These are phyloP conservation scores for Leptoclinus maculatus DNA, from an alignment of 2,797 vertebrate species.

Conservation along the genomic window DNA sequence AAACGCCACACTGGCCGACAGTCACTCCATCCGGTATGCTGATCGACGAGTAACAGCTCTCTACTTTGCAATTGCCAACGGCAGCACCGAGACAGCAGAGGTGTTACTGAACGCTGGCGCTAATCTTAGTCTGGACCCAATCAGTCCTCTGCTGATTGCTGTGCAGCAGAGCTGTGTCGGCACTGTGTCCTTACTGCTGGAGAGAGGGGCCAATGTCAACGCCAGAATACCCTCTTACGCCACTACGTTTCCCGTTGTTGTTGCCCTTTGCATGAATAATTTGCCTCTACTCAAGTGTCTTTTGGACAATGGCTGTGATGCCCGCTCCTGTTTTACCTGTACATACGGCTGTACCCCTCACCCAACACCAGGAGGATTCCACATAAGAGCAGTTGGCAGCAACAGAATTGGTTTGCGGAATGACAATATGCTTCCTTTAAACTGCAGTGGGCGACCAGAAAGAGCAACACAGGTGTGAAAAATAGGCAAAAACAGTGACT, in stretches of 20 bases:
- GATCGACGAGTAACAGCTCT: conserved; percentile 89
- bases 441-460: conserved; percentile 58
- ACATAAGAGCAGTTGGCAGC: conserved; percentile 25
- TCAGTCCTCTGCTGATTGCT: conserved; percentile 92
- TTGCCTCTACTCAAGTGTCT: conserved; percentile 90
- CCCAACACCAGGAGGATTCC: conserved; percentile 68
- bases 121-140: conserved; percentile 87
- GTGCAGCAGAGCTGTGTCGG: conserved; percentile 86
- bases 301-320: conserved; percentile 91
- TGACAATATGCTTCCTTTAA: conserved; percentile 49
- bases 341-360: conserved; percentile 85
- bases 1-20: conserved; percentile 86
- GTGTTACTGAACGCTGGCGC: conserved; percentile 91
- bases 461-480: conserved; percentile 82
- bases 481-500: conserved; percentile 20
- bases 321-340: conserved; percentile 90
- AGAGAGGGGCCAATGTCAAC: conserved; percentile 90
- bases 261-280: conserved; percentile 90
- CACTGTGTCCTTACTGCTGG: conserved; percentile 88
- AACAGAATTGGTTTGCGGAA: conserved; percentile 40
- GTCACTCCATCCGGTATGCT: conserved; percentile 86
- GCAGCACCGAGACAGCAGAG: conserved; percentile 85
- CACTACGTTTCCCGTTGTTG: conserved; percentile 89
- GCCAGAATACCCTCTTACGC: conserved; percentile 85
- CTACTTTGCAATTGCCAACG: conserved; percentile 89